Conservation (phyloP, 2,888 invertebrate genomes). For the Lepidonotus clava region DNA sequence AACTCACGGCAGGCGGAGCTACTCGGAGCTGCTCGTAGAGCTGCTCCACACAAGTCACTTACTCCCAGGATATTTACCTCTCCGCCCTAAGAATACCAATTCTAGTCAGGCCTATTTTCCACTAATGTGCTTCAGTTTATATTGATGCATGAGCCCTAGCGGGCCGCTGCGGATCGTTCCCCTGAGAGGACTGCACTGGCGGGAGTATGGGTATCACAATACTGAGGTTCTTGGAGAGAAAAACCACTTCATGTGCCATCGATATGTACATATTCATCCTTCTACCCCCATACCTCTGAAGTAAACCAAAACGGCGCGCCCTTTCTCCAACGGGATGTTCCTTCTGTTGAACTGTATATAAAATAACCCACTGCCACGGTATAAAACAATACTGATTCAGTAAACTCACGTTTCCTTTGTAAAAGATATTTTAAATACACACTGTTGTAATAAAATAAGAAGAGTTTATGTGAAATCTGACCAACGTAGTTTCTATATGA, state of each 20-base stretch:
- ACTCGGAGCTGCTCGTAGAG: neutral
- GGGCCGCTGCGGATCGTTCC: neutral
- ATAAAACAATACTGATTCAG: too few relatives aligned
- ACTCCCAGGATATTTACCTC: neutral
- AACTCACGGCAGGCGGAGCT: neutral
- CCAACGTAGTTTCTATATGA: too few relatives aligned
- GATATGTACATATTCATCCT: neutral
- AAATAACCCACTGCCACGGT: too few relatives aligned
- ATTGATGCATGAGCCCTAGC: neutral
- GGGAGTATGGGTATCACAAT: neutral
- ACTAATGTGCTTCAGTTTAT: slow-evolving; percentile 15
- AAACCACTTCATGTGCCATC: neutral
- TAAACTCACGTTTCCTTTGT: too few relatives aligned
- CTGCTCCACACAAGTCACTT: neutral
- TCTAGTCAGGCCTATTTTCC: neutral
- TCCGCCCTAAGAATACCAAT: neutral
- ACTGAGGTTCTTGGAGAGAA: neutral
- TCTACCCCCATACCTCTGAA: too few relatives aligned
- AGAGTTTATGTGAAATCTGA: too few relatives aligned
- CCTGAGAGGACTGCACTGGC: neutral
- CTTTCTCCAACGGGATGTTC: too few relatives aligned
- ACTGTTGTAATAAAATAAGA: too few relatives aligned
- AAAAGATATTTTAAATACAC: too few relatives aligned
- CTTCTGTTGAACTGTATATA: too few relatives aligned
- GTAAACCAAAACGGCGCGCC: too few relatives aligned